These are phyloP conservation scores for Scolopax rusticola DNA, from an alignment of 2,797 vertebrate species.

Conservation along the genomic window DNA sequence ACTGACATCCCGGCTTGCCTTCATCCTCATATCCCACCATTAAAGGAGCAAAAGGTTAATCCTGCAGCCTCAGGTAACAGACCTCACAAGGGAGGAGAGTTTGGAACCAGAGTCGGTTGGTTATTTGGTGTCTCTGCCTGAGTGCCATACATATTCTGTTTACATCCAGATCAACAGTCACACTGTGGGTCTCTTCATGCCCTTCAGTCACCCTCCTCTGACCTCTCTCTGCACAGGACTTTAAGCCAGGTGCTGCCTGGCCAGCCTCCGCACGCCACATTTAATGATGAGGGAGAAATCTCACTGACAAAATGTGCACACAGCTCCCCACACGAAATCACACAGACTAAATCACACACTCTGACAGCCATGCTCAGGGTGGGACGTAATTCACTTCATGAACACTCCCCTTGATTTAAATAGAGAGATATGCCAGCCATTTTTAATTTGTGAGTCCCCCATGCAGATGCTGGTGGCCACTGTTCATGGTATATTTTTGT, in stretches of 20 bases:
- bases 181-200: fast-evolving
- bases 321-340: neutral
- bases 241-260: neutral
- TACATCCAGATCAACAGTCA: neutral
- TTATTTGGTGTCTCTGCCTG: neutral
- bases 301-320: neutral
- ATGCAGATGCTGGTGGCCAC: neutral
- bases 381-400: neutral
- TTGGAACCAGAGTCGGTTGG: fast-evolving
- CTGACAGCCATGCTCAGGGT: neutral
- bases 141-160: neutral
- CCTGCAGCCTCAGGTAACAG: neutral
- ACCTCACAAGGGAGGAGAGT: neutral
- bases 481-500: neutral
- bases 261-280: neutral
- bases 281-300: slow-evolving; percentile 10
- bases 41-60: neutral
- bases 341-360: neutral
- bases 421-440: neutral
- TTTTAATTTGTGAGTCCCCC: neutral
- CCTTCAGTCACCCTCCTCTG: neutral
- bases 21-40: neutral
- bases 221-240: neutral
- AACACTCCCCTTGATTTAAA: slow-evolving; percentile 36
- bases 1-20: fast-evolving